Conservation (phyloP, 2,797 vertebrate species). For the Melanotaenia pygmaea region DNA sequence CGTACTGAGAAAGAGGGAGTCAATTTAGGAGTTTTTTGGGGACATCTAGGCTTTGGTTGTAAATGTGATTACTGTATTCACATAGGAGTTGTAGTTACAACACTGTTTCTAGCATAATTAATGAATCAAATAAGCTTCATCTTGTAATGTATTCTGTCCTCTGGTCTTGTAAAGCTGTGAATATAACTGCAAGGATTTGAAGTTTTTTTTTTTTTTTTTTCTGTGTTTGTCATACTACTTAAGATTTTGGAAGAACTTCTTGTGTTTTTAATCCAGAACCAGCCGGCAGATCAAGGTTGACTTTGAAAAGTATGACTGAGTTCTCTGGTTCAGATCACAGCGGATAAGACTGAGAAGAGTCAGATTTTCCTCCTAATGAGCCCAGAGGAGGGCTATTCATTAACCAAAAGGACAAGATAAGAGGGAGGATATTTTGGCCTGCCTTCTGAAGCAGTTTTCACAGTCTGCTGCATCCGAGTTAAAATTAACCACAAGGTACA, state of each 20-base stretch:
- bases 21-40: constrained; percentile 24
- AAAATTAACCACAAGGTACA: constrained; percentile 54
- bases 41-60: constrained; percentile 16
- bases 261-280: constrained; percentile 13
- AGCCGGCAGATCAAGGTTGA: constrained; percentile 49
- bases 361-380: constrained; percentile 54
- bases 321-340: constrained; percentile 46
- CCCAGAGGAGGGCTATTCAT: constrained; percentile 46
- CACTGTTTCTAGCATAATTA: constrained; percentile 12
- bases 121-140: constrained; percentile 11
- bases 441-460: constrained; percentile 40
- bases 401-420: constrained; percentile 43
- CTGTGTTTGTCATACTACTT: constrained; percentile 2
- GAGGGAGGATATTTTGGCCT: constrained; percentile 32
- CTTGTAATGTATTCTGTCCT: constrained; percentile 7
- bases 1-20: constrained; percentile 25
- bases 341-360: constrained; percentile 35
- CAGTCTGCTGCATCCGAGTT: constrained; percentile 23
- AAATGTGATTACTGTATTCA: constrained; percentile 2
- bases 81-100: background rate
- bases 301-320: constrained; percentile 46
- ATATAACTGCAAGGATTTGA: constrained; percentile 12
- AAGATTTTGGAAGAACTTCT: constrained; percentile 6
- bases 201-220: background rate
- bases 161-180: constrained; percentile 12